Base-by-base conservation (phyloP, 2,113 vertebrate species). In the Arenaria interpres region DNA sequence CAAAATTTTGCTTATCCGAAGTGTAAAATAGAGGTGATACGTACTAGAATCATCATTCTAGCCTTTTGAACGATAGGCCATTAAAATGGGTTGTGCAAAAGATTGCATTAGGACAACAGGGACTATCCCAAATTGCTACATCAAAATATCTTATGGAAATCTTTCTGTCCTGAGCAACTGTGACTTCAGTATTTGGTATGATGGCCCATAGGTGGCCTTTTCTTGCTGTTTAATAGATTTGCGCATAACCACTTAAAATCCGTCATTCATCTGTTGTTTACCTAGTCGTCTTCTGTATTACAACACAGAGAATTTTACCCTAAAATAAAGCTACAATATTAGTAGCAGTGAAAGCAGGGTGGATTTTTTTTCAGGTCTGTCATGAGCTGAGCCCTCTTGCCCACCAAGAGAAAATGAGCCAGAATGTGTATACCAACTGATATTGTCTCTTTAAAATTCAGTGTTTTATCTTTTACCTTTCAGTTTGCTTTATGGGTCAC, bases 401-500 rank as follows among this genome's bases (percentile, higher is more conserved):
- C 30, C 33, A 46, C 30, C 27, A 60, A 5, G 3, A 86, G 25
- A 77, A 16, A 77, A 84, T 50, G 11, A 82, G 33, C 10, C 35
- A 82, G 17, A 57, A 62, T 59, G 9, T 60, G 86, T 87, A 56
- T 85, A 43, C 12, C 51, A 48, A 21, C 41, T 74, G 32, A 43
- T 85, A 43, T 13, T 45, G 45, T 93, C 48, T 69, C 71, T 93
- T 95, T 94, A 91, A 90, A 94, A 96, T 80, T 64, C 67, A 62
- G 0, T 94, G 46, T 10, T 89, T 84, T 93, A 14, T 85, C 23
- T 85, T 94, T 73, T 77, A 23, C 54, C 37, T 96, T 96, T 85
- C 60, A 37, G 59, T 95, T 89, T 92, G 45, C 89, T 95, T 95
- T 97, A 76, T 96, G 81, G 88, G 68, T 97, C 89, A 93, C 87